Evolutionary conservation across 2,113 vertebrate species (phyloP).

Genomic region (Ailurus styani): DNA sequence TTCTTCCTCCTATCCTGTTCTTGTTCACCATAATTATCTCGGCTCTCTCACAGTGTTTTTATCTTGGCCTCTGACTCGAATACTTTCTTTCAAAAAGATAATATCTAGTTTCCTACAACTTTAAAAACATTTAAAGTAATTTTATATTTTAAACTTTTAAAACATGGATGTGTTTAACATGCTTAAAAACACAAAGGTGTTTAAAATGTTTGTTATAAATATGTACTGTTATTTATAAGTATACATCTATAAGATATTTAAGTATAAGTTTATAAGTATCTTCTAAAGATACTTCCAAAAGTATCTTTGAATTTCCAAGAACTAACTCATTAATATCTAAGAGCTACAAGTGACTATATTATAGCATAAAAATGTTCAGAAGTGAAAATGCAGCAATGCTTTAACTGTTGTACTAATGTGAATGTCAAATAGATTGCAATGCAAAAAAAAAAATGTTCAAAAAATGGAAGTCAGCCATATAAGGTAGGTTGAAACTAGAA

Average conservation of each 20-base stretch:
- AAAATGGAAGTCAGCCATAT: not conserved
- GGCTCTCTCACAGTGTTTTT: not conserved
- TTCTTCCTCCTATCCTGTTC: not conserved
- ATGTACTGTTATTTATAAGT: not conserved
- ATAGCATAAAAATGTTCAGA: not conserved
- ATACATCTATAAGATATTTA: not conserved
- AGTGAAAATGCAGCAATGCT: not conserved
- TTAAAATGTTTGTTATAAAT: not conserved
- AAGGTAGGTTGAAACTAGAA: not conserved
- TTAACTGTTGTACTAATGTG: not conserved
- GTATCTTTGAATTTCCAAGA: not conserved
- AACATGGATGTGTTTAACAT: not conserved
- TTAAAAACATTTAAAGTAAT: not conserved
- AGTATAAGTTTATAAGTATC: not conserved
- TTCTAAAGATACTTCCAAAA: not conserved
- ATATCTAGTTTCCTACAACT: not conserved
- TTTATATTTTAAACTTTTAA: slow-evolving; percentile 4
- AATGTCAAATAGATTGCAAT: not conserved
- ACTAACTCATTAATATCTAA: not conserved
- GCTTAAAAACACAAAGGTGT: not conserved
- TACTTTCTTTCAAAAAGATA: not conserved
- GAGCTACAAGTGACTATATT: not conserved
- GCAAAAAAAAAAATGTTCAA: not conserved
- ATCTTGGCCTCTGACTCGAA: not conserved
- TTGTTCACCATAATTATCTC: not conserved